Percentiles rank a stretch among this genome's conserved stretches.
Conservation (phyloP, 2,113 vertebrate species). For the Poeciliopsis retropinna region DNA sequence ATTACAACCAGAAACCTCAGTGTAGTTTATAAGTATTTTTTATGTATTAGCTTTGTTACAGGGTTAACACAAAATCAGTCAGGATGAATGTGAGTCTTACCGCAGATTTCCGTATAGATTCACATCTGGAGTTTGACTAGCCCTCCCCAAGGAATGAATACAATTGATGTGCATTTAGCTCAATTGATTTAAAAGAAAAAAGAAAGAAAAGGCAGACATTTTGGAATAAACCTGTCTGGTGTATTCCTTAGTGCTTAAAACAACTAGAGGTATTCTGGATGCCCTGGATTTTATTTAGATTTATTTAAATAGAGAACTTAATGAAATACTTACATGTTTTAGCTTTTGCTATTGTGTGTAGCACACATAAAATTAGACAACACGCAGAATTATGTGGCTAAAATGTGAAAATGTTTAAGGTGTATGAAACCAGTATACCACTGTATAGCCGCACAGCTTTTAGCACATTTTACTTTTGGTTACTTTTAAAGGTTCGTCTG, state of each 20-base stretch:
- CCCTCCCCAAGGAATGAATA: not conserved
- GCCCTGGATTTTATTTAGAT: not conserved
- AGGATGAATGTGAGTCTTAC: not conserved
- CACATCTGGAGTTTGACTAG: not conserved
- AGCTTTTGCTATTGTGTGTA: not conserved
- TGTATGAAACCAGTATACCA: not conserved
- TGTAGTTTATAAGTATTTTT: not conserved
- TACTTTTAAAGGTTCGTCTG: not conserved
- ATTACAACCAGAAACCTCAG: not conserved
- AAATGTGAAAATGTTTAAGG: not conserved
- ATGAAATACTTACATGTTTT: not conserved
- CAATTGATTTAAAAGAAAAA: too few species aligned
- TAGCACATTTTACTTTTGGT: not conserved
- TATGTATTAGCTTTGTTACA: not conserved
- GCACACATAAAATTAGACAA: not conserved
- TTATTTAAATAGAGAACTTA: not conserved
- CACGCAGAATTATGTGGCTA: too few species aligned
- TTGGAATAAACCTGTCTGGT: not conserved
- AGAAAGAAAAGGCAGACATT: not conserved
- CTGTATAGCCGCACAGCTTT: not conserved
- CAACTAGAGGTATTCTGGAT: not conserved
- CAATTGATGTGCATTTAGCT: not conserved
- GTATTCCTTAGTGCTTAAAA: not conserved
- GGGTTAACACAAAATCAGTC: not conserved
- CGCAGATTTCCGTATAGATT: not conserved